Percentiles rank a stretch among this genome's conserved stretches.
These are phyloP conservation scores for Plebejus melissa DNA, from an alignment of 2,888 invertebrate genomes.

Conservation along the genomic window DNA sequence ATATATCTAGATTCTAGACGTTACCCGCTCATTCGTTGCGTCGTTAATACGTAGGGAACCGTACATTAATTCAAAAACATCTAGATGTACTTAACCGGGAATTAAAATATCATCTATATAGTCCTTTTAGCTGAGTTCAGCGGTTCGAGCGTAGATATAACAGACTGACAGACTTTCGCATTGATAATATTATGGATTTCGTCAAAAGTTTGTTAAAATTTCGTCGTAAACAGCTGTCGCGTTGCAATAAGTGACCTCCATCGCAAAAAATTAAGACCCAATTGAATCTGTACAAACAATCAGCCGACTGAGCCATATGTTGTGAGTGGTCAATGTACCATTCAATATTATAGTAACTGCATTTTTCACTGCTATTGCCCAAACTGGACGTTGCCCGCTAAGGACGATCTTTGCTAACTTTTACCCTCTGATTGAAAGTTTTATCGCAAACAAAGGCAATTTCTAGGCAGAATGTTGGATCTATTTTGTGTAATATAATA, in stretches of 20 bases:
- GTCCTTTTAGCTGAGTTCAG: not conserved
- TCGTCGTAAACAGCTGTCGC: not conserved
- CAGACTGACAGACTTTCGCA: not conserved
- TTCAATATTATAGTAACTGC: not conserved
- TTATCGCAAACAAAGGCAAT: too few relatives aligned
- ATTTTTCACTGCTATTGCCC: not conserved
- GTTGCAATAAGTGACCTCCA: conserved; percentile 5
- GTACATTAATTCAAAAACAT: too few relatives aligned
- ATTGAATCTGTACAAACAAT: conserved; percentile 1
- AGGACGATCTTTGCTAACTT: not conserved
- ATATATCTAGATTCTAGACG: too few relatives aligned
- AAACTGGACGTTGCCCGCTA: not conserved
- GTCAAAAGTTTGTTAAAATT: not conserved
- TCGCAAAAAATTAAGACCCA: conserved; percentile 12
- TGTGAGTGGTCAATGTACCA: not conserved
- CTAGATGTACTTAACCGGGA: too few relatives aligned
- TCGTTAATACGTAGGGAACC: too few relatives aligned
- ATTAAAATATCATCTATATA: too few relatives aligned
- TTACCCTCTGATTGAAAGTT: not conserved
- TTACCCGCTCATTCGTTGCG: too few relatives aligned
- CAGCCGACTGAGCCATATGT: not conserved
- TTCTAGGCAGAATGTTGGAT: too few relatives aligned
- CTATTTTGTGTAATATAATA: too few relatives aligned
- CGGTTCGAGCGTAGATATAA: not conserved
- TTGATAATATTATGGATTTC: not conserved